Evolutionary conservation across 2,113 vertebrate species (phyloP).

Genomic region (Ptyas mucosa): DNA sequence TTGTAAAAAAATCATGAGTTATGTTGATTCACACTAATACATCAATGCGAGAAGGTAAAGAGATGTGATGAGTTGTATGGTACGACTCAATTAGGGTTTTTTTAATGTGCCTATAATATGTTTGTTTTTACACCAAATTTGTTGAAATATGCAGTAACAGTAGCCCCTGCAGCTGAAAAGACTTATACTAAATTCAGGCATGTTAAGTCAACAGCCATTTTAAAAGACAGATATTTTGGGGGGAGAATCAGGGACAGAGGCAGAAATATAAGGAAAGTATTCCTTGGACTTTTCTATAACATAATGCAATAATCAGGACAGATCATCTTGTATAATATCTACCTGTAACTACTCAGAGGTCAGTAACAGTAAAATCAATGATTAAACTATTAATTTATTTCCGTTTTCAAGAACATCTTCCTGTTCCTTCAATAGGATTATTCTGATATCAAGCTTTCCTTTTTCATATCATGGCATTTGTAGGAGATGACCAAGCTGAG

Average conservation of each 20-base stretch:
- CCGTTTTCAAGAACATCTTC: not conserved
- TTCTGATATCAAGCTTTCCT: not conserved
- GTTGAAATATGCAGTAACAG: not conserved
- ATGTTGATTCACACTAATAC: not conserved
- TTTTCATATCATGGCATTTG: not conserved
- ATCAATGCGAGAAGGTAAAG: not conserved
- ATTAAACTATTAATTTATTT: not conserved
- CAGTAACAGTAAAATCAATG: not conserved
- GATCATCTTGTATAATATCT: not conserved
- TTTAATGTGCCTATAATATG: not conserved
- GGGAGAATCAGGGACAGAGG: not conserved
- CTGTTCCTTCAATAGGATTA: not conserved
- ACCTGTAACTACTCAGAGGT: not conserved
- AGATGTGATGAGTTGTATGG: not conserved
- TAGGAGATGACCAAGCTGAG: not conserved
- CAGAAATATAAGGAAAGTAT: not conserved
- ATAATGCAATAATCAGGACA: not conserved
- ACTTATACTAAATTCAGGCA: not conserved
- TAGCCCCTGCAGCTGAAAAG: not conserved
- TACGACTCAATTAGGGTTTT: not conserved
- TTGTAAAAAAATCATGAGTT: not conserved
- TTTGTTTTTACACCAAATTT: not conserved
- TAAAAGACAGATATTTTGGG: not conserved
- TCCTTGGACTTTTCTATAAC: not conserved
- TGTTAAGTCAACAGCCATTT: not conserved